phyloP scores from a whole-genome alignment of 2,113 vertebrate genomes.

The Silurus meridionalis region DNA sequence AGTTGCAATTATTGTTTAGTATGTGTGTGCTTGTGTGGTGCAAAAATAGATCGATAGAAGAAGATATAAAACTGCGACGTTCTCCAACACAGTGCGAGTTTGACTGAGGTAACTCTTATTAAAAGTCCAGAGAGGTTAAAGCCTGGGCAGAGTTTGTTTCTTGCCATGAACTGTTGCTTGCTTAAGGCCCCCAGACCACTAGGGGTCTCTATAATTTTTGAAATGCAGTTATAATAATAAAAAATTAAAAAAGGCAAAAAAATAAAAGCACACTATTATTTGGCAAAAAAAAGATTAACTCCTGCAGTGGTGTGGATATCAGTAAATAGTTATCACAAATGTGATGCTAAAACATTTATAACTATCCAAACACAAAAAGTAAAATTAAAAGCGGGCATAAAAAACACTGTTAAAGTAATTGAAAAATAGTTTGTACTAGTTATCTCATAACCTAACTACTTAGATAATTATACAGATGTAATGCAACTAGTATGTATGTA shows the following conservation, averaged over 20 bases:
- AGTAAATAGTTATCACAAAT: background rate
- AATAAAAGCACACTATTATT: background rate
- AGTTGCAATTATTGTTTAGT: constrained; percentile 17
- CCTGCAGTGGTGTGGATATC: background rate
- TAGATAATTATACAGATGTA: no score
- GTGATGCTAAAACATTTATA: background rate
- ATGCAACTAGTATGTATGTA: no score
- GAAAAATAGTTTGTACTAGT: background rate
- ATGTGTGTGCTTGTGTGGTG: constrained; percentile 1
- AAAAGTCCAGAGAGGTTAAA: background rate
- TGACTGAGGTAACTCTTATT: no score
- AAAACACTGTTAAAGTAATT: background rate
- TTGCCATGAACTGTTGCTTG: background rate
- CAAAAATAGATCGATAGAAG: background rate
- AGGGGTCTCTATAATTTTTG: background rate
- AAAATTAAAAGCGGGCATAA: background rate
- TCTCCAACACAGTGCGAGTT: background rate
- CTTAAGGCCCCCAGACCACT: background rate
- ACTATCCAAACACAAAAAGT: background rate
- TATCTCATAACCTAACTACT: no score
- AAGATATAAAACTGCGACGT: background rate
- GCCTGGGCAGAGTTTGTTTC: background rate
- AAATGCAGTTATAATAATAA: background rate
- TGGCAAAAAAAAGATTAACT: background rate
- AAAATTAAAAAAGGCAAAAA: background rate